These are phyloP conservation scores for Drosophila tristis DNA, from an alignment of 1,140 invertebrate species.

Conservation along the genomic window DNA sequence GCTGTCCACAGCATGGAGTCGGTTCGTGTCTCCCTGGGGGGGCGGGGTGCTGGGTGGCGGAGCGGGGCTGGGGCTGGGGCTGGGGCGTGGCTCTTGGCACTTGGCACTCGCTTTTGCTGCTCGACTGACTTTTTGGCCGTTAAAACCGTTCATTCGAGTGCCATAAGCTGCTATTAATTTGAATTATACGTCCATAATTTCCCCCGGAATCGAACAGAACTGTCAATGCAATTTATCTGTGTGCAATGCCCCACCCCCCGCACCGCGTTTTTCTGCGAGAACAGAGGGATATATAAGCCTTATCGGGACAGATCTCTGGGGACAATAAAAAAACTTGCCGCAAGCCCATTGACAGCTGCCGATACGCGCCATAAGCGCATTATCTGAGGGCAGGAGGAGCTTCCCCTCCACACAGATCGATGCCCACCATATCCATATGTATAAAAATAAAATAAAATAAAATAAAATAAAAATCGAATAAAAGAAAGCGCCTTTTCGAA, in stretches of 20 bases:
- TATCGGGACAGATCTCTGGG: background rate
- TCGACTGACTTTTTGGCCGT: slow-evolving; percentile 74
- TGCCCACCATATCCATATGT: too few relatives aligned
- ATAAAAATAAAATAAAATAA: slow-evolving; percentile 8
- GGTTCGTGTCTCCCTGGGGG: background rate
- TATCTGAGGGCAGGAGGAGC: slow-evolving; percentile 1
- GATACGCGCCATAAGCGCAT: slow-evolving; percentile 28
- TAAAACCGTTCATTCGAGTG: slow-evolving; percentile 71
- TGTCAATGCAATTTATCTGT: slow-evolving; percentile 73
- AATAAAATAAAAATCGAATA: too few relatives aligned
- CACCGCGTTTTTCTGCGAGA: background rate
- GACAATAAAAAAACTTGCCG: slow-evolving; percentile 17
- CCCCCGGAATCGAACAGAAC: slow-evolving; percentile 49
- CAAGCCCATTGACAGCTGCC: slow-evolving; percentile 15
- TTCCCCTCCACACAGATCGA: slow-evolving; percentile 1
- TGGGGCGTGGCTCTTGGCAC: slow-evolving; percentile 47
- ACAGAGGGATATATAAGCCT: background rate
- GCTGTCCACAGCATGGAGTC: slow-evolving; percentile 62
- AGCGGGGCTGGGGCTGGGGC: slow-evolving; percentile 15
- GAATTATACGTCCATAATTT: slow-evolving; percentile 80
- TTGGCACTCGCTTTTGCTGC: slow-evolving; percentile 53
- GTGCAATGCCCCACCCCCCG: background rate
- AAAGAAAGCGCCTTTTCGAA: too few relatives aligned
- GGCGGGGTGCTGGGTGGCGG: background rate
- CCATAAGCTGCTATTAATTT: slow-evolving; percentile 82